These are phyloP conservation scores for Sycophila sp. DNA, from an alignment of 1,140 invertebrate genomes.

Conservation along the genomic window DNA sequence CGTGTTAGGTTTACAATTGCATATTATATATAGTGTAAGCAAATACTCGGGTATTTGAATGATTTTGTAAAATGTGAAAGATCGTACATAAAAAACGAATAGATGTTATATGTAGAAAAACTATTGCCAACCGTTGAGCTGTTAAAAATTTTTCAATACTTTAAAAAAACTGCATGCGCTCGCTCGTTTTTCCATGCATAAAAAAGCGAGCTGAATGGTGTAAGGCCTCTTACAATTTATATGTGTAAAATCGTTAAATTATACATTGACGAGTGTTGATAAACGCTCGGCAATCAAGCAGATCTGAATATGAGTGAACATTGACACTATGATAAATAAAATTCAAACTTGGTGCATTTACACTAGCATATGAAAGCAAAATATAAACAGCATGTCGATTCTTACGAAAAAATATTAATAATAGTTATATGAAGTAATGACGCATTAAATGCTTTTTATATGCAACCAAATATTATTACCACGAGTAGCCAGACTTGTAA, in stretches of 20 bases:
- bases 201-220: not conserved
- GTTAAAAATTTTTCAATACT: not conserved
- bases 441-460: slow-evolving; percentile 31
- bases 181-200: not conserved
- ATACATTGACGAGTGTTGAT: not conserved
- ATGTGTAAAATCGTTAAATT: slow-evolving; percentile 9
- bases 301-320: slow-evolving; percentile 15
- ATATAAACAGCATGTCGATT: slow-evolving; percentile 4
- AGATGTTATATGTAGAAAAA: slow-evolving; percentile 16
- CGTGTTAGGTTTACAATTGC: slow-evolving; percentile 6
- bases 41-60: not conserved
- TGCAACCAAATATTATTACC: slow-evolving; percentile 7
- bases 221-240: slow-evolving; percentile 25
- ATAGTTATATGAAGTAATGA: slow-evolving; percentile 6
- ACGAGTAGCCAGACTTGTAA: no score
- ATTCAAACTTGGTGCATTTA: slow-evolving; percentile 17
- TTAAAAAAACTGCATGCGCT: not conserved
- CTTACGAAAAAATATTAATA: slow-evolving; percentile 1
- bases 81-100: slow-evolving; percentile 34
- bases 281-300: slow-evolving; percentile 5
- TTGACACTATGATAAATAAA: slow-evolving; percentile 11
- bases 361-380: slow-evolving; percentile 3
- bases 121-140: slow-evolving; percentile 2
- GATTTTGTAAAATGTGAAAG: slow-evolving; percentile 11
- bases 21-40: not conserved